Conservation (phyloP, 2,113 vertebrate genomes). For the Rhinoderma darwinii region DNA sequence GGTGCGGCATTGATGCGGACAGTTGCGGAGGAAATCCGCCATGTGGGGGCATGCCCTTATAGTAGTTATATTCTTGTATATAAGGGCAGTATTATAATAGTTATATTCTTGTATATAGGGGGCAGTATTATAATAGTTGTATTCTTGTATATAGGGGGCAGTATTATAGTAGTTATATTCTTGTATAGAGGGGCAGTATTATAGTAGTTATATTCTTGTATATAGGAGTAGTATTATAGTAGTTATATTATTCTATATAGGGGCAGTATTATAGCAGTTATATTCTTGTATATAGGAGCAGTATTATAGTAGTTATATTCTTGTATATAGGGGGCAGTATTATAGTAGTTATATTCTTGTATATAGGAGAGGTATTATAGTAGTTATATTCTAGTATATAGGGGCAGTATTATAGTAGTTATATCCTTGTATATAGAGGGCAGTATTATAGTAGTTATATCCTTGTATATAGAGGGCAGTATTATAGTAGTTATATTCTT, state of each 20-base stretch:
- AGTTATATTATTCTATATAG: too few species aligned
- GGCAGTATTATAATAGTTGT: slow-evolving; percentile 2
- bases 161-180: slow-evolving; percentile 18
- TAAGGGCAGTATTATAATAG: slow-evolving; percentile 10
- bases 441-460: too few species aligned
- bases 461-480: too few species aligned
- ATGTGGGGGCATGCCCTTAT: too few species aligned
- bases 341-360: slow-evolving; percentile 19
- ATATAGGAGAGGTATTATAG: too few species aligned
- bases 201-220: slow-evolving; percentile 3
- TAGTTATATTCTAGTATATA: too few species aligned
- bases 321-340: neutral
- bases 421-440: too few species aligned
- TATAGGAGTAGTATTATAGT: neutral
- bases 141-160: neutral
- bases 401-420: too few species aligned
- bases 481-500: too few species aligned
- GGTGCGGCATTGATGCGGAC: too few species aligned
- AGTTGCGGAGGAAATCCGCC: too few species aligned
- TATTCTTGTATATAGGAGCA: neutral
- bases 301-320: slow-evolving; percentile 7
- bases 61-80: slow-evolving; percentile 3
- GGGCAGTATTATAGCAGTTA: neutral
- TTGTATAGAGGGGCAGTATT: neutral
- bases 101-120: slow-evolving; percentile 10